Percentiles rank a stretch among this genome's conserved stretches.
These are phyloP conservation scores for Conus betulinus DNA, from an alignment of 1,140 invertebrate species.

Conservation along the genomic window DNA sequence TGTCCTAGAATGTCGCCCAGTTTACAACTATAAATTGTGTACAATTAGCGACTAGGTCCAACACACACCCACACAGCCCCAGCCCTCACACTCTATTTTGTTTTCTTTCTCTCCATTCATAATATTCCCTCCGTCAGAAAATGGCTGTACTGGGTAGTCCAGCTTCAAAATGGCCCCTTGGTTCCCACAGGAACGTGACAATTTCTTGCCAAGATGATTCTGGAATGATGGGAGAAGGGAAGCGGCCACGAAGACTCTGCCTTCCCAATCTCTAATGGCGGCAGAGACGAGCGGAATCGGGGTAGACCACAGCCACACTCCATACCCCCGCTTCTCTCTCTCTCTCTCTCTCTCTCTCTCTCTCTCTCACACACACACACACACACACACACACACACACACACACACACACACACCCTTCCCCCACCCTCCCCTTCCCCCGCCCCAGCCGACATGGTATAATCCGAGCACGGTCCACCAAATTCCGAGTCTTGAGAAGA, in stretches of 20 bases:
- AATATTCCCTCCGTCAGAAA: not conserved
- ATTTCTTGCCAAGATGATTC: constrained; percentile 48
- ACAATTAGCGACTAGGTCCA: not conserved
- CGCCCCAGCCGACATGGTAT: not conserved
- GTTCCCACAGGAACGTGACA: constrained; percentile 43
- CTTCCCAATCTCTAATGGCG: constrained; percentile 36
- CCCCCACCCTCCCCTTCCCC: too few relatives aligned
- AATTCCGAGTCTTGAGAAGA: too few relatives aligned
- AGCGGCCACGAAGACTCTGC: constrained; percentile 8
- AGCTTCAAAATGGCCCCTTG: constrained; percentile 36
- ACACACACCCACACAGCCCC: not conserved
- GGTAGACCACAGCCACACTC: constrained; percentile 35
- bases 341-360: too few relatives aligned
- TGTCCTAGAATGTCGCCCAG: too few relatives aligned
- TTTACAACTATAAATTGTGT: not conserved
- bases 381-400: too few relatives aligned
- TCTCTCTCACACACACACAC: too few relatives aligned
- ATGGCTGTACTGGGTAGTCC: constrained; percentile 12
- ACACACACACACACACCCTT: too few relatives aligned
- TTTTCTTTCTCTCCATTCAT: not conserved
- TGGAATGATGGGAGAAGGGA: constrained; percentile 35
- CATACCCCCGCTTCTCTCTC: not conserved
- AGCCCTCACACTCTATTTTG: not conserved
- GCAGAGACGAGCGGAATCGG: not conserved
- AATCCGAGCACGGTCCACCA: too few relatives aligned